Percentiles rank a stretch among this genome's conserved stretches.
Evolutionary conservation across 2,888 invertebrate genomes (phyloP).

Genomic region (Gortyna flavago): DNA sequence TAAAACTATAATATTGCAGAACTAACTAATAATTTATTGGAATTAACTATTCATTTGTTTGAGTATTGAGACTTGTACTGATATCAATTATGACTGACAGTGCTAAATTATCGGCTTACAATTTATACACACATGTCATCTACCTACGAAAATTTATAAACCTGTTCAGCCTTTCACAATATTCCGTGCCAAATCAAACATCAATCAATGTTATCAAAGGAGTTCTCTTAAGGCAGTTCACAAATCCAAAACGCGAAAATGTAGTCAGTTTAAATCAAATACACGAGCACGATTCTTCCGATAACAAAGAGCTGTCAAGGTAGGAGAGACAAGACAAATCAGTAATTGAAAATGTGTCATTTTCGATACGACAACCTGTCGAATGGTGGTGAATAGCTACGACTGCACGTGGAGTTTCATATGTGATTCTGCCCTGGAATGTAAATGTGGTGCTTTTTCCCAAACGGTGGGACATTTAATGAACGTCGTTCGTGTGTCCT

Average conservation of each 20-base stretch:
- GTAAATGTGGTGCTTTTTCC: not conserved
- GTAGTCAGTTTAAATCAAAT: too few species aligned
- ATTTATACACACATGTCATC: not conserved
- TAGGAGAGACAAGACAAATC: not conserved
- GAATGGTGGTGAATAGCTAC: not conserved
- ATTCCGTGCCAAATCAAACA: not conserved
- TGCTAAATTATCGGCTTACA: not conserved
- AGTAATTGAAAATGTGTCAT: not conserved
- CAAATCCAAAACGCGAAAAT: not conserved
- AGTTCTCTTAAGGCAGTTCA: not conserved
- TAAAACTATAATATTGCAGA: not conserved
- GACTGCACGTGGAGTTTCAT: not conserved
- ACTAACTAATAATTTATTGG: not conserved
- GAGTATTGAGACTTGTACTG: not conserved
- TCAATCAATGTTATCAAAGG: not conserved
- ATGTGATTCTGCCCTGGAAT: not conserved
- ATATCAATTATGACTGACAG: not conserved
- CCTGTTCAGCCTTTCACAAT: too few species aligned
- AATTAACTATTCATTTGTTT: not conserved
- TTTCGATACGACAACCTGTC: not conserved
- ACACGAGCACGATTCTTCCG: not conserved
- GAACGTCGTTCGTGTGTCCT: not conserved
- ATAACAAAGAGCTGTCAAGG: too few species aligned
- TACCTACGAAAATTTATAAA: not conserved
- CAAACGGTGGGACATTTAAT: not conserved